Base-by-base conservation (phyloP, 1,140 invertebrate genomes). In the Planococcus citri region DNA sequence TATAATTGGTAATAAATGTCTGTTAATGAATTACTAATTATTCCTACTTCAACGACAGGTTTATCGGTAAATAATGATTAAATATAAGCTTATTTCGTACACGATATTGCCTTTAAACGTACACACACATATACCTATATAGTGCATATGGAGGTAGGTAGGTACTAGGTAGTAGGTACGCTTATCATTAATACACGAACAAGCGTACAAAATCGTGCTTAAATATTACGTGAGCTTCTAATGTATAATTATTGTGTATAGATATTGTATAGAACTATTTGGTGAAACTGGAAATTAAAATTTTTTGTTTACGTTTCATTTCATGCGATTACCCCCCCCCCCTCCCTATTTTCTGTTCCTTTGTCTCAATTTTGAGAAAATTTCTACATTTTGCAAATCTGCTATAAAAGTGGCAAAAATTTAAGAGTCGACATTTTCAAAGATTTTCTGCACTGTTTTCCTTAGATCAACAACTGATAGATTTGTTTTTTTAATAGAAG, bases 1-100 rank as follows among this genome's bases (percentile, higher is more conserved):
- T 51, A 51, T 51, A 51, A 51, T 51, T 51, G 41, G 41, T 51
- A 51, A 51, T 51, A 51, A 51, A 51, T 51, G 41, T 51, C 41
- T 51, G 41, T 51, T 51, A 51, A 51, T 51, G 41, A 51, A 51
- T 51, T 17, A 51, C 41, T 51, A 51, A 51, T 51, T 51, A 51
- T 51, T 9, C 41, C 41, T 51, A 20, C 41, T 51, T 51, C 41
- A 51, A 51, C 41, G 41, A 51, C 41, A 51, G 41, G 41, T 51
- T 51, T 51, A 51, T 51, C 41, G 41, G 41, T 51, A 51, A 51
- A 51, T 51, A 51, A 51, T 51, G 41, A 51, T 51, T 51, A 51
- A 51, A 51, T 51, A 20, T 51, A 51, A 51, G 41, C 41, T 51
- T 33, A 33, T 33, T 51, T 20, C 12, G 41, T 51, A 51, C n/a